Conservation (phyloP, 2,113 vertebrate genomes). For the Pogonocichla stellata region DNA sequence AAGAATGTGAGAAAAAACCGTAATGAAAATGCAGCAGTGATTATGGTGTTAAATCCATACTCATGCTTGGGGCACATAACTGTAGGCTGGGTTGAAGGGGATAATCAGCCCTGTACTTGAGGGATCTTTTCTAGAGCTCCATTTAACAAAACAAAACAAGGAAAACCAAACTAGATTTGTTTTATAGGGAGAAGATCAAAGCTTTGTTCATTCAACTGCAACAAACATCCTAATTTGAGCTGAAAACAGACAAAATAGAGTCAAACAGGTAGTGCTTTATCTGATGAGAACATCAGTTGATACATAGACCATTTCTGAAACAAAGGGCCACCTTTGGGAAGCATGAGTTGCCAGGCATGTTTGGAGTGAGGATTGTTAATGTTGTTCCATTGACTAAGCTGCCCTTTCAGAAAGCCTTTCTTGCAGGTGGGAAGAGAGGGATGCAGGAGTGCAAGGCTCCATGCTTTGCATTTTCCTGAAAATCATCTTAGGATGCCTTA, state of each 20-base stretch:
- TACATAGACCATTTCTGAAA: not conserved
- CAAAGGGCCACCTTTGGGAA: not conserved
- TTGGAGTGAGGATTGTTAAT: not conserved
- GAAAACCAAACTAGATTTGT: not conserved
- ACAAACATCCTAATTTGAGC: not conserved
- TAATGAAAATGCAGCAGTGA: not conserved
- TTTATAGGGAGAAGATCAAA: not conserved
- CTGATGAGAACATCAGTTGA: rapidly evolving
- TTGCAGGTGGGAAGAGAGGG: not conserved
- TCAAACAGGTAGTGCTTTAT: not conserved
- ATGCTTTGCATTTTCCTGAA: not conserved
- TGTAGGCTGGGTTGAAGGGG: not conserved
- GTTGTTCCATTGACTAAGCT: not conserved
- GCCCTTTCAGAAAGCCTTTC: not conserved
- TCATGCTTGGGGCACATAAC: not conserved
- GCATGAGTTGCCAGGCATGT: not conserved
- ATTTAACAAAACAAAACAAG: not conserved
- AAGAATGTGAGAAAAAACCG: not conserved
- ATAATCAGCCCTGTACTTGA: not conserved
- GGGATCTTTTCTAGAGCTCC: not conserved
- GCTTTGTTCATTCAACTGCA: not conserved
- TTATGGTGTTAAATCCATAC: not conserved
- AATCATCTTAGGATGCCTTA: not conserved
- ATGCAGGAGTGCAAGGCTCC: not conserved
- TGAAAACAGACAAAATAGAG: not conserved